A percentile compares a stretch with the other conserved stretches of the same genome.
phyloP scores from a whole-genome alignment of 2,888 invertebrate genomes.

The Drosophila formosana region DNA sequence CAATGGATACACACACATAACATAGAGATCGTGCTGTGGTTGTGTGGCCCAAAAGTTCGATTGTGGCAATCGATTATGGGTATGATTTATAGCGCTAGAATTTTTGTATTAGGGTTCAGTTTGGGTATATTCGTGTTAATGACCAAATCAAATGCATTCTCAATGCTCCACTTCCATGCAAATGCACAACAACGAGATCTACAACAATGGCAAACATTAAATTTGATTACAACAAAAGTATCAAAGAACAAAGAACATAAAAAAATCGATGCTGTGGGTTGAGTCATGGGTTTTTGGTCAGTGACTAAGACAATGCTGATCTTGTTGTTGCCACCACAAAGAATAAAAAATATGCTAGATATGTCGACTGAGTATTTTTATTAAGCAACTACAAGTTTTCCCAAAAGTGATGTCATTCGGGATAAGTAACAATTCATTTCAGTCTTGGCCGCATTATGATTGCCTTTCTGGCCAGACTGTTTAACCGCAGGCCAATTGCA shows the following conservation, averaged over 20 bases:
- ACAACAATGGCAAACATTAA: slow-evolving; percentile 49
- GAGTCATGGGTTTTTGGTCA: slow-evolving; percentile 44
- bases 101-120: slow-evolving; percentile 51
- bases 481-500: slow-evolving; percentile 48
- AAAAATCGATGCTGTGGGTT: slow-evolving; percentile 36
- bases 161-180: slow-evolving; percentile 62
- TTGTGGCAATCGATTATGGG: slow-evolving; percentile 72
- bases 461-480: slow-evolving; percentile 10
- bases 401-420: slow-evolving; percentile 19
- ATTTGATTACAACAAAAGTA: slow-evolving; percentile 62
- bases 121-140: slow-evolving; percentile 73
- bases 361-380: slow-evolving; percentile 2
- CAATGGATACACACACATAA: slow-evolving; percentile 20
- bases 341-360: not conserved
- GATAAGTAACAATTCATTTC: slow-evolving; percentile 2
- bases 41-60: slow-evolving; percentile 66
- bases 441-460: slow-evolving; percentile 26
- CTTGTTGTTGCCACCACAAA: slow-evolving; percentile 6
- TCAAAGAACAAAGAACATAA: slow-evolving; percentile 36
- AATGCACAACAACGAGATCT: slow-evolving; percentile 51
- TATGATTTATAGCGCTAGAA: slow-evolving; percentile 72
- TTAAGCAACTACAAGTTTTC: not conserved
- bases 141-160: slow-evolving; percentile 67
- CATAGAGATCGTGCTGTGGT: slow-evolving; percentile 14
- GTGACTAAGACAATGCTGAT: slow-evolving; percentile 38